A percentile compares a stretch with the other conserved stretches of the same genome.
Evolutionary conservation across 2,888 invertebrate species (phyloP).

Genomic region (Dione juno): DNA sequence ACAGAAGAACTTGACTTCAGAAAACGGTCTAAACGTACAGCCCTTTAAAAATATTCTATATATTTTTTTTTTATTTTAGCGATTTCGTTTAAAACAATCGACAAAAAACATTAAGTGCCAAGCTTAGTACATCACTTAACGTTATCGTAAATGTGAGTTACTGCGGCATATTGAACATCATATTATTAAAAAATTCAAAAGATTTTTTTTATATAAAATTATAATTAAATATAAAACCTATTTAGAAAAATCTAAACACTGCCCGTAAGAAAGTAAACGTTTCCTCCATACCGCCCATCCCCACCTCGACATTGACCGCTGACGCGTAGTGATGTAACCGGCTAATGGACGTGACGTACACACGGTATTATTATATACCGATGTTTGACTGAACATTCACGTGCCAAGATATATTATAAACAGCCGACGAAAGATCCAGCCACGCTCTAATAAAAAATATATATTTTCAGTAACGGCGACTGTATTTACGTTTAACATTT

Average conservation of each 20-base stretch:
- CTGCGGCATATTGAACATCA: no score
- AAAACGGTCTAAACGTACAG: no score
- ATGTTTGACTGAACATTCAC: constrained; percentile 25
- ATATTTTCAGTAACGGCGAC: constrained; percentile 17
- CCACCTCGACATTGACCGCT: constrained; percentile 34
- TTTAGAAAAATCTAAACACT: background rate
- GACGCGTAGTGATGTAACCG: constrained; percentile 34
- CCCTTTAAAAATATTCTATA: no score
- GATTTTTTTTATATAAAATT: no score
- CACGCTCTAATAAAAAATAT: constrained; percentile 4
- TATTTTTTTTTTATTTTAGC: no score
- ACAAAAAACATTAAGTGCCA: no score
- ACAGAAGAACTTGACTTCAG: no score
- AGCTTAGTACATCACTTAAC: no score
- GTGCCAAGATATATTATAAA: constrained; percentile 31
- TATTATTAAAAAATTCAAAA: no score
- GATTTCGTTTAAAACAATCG: no score
- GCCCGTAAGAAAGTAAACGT: background rate
- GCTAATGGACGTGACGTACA: constrained; percentile 32
- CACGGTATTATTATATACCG: constrained; percentile 31
- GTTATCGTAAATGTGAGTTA: no score
- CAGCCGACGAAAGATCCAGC: constrained; percentile 7
- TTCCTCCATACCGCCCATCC: background rate
- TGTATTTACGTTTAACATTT: background rate
- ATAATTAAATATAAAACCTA: no score